A percentile compares a stretch with the other conserved stretches of the same genome.
Conservation (phyloP, 2,797 vertebrate species). For the Netta rufina region DNA sequence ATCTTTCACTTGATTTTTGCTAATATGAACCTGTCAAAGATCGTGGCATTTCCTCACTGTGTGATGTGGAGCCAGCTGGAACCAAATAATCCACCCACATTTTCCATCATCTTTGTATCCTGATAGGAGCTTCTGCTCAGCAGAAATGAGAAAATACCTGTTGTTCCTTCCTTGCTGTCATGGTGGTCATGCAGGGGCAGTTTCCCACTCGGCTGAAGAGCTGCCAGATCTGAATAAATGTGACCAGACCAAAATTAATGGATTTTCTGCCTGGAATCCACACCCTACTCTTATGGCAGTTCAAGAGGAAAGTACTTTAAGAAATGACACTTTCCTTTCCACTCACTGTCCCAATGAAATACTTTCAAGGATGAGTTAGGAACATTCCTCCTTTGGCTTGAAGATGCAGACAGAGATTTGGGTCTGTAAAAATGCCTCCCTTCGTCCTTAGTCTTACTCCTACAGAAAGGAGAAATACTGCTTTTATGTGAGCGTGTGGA, state of each 20-base stretch:
- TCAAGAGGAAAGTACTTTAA: conserved; percentile 5
- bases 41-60: conserved; percentile 31
- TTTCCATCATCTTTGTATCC: conserved; percentile 54
- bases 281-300: background rate
- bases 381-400: conserved; percentile 6
- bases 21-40: conserved; percentile 70
- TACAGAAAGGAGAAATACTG: background rate
- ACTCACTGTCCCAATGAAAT: background rate
- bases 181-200: background rate
- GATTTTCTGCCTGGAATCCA: conserved; percentile 25
- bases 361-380: background rate
- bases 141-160: conserved; percentile 52
- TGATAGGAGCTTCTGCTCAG: conserved; percentile 40
- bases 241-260: conserved; percentile 6
- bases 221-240: background rate
- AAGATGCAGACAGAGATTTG: background rate
- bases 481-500: background rate
- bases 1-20: conserved; percentile 63
- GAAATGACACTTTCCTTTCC: conserved; percentile 17
- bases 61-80: conserved; percentile 66
- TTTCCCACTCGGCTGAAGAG: conserved; percentile 5
- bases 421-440: background rate
- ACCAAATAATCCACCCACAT: conserved; percentile 36
- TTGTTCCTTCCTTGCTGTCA: conserved; percentile 24
- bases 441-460: background rate